Conservation (phyloP, 53 echinoderm and acorn worm species). For the Antedon mediterranea region DNA sequence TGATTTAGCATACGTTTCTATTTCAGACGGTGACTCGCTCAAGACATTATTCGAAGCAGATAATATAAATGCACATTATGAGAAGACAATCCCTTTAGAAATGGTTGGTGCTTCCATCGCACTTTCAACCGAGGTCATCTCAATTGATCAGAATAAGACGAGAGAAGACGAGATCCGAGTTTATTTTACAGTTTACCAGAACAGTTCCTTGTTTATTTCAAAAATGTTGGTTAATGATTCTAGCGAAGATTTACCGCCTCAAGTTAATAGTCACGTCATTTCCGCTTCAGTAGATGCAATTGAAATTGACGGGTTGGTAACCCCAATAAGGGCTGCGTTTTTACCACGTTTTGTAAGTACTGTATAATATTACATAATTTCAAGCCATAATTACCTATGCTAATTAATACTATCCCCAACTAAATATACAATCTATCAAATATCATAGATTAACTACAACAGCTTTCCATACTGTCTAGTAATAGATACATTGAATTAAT, state of each 20-base stretch:
- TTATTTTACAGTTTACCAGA: not conserved
- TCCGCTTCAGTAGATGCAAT: not conserved
- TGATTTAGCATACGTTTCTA: not conserved
- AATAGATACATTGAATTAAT: too few relatives aligned
- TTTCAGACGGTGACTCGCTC: not conserved
- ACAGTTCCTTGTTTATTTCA: not conserved
- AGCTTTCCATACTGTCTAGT: too few relatives aligned
- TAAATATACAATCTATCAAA: too few relatives aligned
- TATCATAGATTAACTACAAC: too few relatives aligned
- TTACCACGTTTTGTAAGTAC: not conserved
- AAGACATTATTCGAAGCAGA: not conserved
- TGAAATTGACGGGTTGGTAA: not conserved
- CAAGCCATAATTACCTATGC: too few relatives aligned
- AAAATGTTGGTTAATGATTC: not conserved
- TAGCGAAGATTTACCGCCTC: not conserved
- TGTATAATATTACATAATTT: not conserved
- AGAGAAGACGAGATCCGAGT: not conserved
- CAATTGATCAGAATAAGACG: not conserved
- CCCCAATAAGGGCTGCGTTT: not conserved
- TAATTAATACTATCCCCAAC: too few relatives aligned
- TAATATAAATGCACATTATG: not conserved
- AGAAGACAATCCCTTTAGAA: too few relatives aligned
- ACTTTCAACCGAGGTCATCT: too few relatives aligned
- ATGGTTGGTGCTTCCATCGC: too few relatives aligned
- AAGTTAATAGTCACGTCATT: not conserved